Conservation (phyloP, 1,140 invertebrate species). For the Papilio aristodemus region DNA sequence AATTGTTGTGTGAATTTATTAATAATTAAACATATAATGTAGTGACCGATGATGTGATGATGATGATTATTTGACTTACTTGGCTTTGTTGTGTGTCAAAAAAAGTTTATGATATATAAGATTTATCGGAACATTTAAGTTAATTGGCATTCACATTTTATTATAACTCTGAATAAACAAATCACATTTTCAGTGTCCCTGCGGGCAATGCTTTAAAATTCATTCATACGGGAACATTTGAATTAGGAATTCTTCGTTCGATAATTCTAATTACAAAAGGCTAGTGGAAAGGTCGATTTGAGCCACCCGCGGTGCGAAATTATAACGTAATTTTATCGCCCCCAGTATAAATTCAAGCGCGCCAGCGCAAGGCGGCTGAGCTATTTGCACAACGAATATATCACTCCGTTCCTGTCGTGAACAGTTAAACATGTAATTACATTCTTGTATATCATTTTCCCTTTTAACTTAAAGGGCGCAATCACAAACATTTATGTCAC, state of each 20-base stretch:
- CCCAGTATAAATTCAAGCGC: constrained; percentile 46
- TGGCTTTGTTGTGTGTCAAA: no score
- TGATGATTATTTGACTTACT: no score
- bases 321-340: constrained; percentile 47
- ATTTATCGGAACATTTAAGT: no score
- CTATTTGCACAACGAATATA: constrained; percentile 58
- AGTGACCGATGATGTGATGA: no score
- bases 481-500: background rate
- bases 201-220: no score
- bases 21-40: no score
- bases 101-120: no score
- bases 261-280: constrained; percentile 7
- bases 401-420: constrained; percentile 52
- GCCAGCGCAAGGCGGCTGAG: constrained; percentile 50
- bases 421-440: constrained; percentile 62
- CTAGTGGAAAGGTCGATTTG: constrained; percentile 3
- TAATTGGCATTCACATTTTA: no score
- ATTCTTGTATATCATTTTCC: constrained; percentile 39
- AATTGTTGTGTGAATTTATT: no score
- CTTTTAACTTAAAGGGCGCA: background rate
- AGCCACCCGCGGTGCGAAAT: constrained; percentile 50
- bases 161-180: background rate
- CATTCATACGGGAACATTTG: constrained; percentile 8
- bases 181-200: background rate
- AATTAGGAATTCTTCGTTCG: background rate